Base-by-base conservation (phyloP, 2,888 invertebrate species). In the Chesias legatella region DNA sequence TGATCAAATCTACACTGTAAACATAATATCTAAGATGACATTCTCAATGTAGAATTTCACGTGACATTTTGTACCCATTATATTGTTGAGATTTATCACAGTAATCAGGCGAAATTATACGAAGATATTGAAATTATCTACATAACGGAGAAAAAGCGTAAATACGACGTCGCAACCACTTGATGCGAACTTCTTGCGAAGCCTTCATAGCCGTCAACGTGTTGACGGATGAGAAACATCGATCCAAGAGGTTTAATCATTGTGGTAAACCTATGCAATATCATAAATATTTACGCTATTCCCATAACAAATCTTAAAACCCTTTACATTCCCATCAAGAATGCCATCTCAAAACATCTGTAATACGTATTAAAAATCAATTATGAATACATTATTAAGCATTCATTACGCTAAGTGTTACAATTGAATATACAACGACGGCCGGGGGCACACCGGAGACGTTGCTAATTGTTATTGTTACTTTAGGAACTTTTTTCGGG, bases 391-490 rank as follows among this genome's bases (percentile, higher is more conserved):
- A 44, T 48, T 45, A 50, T 44, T 51, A 51, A 53, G 56, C 56
- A 51, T 53, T 38, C 40, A 44, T 46, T 49, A 56, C 43, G 29
- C 49, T 51, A 53, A 43, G n/a, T 50, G 46, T 48, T 47, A 51
- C 41, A 52, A 43, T 50, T 38, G 48, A 47, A 40, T 48, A 52
- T 48, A 51, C 48, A 51, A 51, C 47, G 51, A 52, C 42, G 33
- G 37, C 36, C 41, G 40, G 26, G 32, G 34, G 43, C 41, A 25
- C 40, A 36, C 34, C 7, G 34, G 27, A 9, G 6, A 7, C 23
- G 37, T 6, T 2, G 32, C 24, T 26, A 29, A 38, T 34, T 33
- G 27, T 33, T 43, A 34, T 28, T 28, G 28, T 25, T 22, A 10
- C 13, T 17, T 7, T 33, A 32, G 29, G 39, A 44, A 43, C 43